Evolutionary conservation across 2,888 invertebrate genomes (phyloP).

Genomic region (Netelia melanura): DNA sequence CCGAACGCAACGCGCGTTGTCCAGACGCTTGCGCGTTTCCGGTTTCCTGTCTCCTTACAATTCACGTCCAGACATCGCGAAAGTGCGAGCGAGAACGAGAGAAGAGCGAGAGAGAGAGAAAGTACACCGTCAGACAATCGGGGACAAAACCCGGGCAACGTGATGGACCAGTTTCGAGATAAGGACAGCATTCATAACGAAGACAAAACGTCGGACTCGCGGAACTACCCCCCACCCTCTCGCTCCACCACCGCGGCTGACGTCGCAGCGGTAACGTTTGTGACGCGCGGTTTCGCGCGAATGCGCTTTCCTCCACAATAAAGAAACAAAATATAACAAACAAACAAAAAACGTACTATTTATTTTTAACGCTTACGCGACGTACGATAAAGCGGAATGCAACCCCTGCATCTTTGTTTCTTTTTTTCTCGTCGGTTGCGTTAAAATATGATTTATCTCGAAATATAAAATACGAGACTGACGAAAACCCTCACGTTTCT

Average conservation of each 20-base stretch:
- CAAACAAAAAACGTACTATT: constrained; percentile 27
- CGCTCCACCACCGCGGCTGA: constrained; percentile 23
- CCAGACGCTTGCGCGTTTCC: constrained; percentile 81
- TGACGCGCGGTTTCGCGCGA: constrained; percentile 35
- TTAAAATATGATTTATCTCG: constrained; percentile 22
- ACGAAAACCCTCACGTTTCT: neutral
- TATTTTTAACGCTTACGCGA: constrained; percentile 40
- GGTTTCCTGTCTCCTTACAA: constrained; percentile 84
- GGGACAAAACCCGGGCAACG: constrained; percentile 75
- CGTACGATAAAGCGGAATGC: constrained; percentile 45
- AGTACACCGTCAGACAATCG: constrained; percentile 56
- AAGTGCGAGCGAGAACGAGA: constrained; percentile 66
- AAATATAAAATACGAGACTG: constrained; percentile 19
- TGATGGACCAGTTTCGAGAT: constrained; percentile 80
- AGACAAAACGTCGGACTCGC: constrained; percentile 81
- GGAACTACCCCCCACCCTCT: constrained; percentile 61
- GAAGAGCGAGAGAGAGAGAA: constrained; percentile 47
- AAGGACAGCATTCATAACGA: constrained; percentile 80
- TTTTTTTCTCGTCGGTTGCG: constrained; percentile 11
- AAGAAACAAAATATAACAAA: constrained; percentile 5
- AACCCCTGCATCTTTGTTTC: constrained; percentile 5
- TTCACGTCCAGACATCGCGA: constrained; percentile 80
- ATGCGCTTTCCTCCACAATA: constrained; percentile 46
- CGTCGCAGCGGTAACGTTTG: constrained; percentile 35
- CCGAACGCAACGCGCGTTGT: constrained; percentile 70